phyloP scores from a whole-genome alignment of 2,113 vertebrate genomes.

The Syrmaticus mikado region DNA sequence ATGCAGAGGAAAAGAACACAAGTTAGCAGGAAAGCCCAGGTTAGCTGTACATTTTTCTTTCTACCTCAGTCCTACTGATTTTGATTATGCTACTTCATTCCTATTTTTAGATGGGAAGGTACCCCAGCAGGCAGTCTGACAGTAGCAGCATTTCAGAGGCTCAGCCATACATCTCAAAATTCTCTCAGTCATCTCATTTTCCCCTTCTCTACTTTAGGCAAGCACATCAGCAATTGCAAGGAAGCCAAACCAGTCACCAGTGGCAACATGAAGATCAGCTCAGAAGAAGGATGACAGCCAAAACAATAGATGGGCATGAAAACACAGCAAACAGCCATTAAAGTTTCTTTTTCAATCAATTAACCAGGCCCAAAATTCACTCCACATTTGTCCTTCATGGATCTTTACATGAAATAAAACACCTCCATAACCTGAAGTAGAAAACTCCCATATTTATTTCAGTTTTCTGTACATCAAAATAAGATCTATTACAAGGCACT shows the following conservation, averaged over 20 bases:
- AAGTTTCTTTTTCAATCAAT: background rate
- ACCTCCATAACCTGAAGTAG: fast-evolving
- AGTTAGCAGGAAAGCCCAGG: background rate
- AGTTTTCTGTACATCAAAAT: background rate
- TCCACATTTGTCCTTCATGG: background rate
- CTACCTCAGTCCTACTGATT: background rate
- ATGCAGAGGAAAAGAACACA: background rate
- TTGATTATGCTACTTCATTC: background rate
- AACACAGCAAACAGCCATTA: background rate
- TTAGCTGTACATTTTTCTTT: background rate
- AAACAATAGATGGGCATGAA: background rate
- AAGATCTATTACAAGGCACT: background rate
- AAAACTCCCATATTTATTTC: background rate
- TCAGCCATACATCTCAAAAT: background rate
- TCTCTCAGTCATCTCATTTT: background rate
- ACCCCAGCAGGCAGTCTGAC: background rate
- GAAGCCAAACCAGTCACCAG: background rate
- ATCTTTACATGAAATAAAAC: background rate
- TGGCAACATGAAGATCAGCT: background rate
- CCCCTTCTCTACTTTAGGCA: background rate
- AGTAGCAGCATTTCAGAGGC: background rate
- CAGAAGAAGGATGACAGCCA: background rate
- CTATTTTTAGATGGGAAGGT: background rate
- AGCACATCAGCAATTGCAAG: background rate
- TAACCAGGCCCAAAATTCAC: background rate